A percentile compares a stretch with the other conserved stretches of the same genome.
Conservation (phyloP, 53 echinoderm and acorn worm species). For the Paracentrotus lividus region DNA sequence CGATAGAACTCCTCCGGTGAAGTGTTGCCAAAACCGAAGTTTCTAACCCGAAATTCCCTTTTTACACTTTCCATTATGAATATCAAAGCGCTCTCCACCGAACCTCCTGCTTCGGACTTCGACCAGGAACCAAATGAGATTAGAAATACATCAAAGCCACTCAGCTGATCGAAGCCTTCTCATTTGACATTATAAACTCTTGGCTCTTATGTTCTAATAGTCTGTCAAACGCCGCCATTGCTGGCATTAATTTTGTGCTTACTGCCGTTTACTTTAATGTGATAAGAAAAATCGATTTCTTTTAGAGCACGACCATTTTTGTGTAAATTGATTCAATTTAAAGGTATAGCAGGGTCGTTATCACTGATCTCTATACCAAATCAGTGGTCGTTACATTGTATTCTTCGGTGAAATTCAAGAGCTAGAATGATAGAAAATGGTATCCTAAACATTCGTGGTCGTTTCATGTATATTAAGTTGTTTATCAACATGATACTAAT, state of each 20-base stretch:
- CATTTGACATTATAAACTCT: too few species aligned
- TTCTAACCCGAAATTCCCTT: slow-evolving; percentile 36
- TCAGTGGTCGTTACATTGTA: too few species aligned
- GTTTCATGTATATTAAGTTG: too few species aligned
- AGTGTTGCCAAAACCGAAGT: slow-evolving; percentile 26
- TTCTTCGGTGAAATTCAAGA: too few species aligned
- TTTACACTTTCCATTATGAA: slow-evolving; percentile 12
- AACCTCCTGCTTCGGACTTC: background rate
- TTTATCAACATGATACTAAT: too few species aligned
- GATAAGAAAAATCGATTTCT: background rate
- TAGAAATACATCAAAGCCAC: background rate
- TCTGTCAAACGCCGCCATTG: background rate
- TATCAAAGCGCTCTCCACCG: slow-evolving; percentile 14
- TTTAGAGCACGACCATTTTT: background rate
- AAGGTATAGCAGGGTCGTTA: too few species aligned
- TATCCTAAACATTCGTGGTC: too few species aligned
- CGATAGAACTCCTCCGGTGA: slow-evolving; percentile 56
- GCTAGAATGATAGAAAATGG: too few species aligned
- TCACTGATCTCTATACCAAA: too few species aligned
- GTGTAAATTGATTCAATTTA: background rate
- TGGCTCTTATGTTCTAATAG: background rate
- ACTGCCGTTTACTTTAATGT: background rate
- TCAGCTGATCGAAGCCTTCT: too few species aligned
- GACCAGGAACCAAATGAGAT: slow-evolving; percentile 36
- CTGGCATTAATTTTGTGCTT: background rate